Base-by-base conservation (phyloP, 30 jellyfish, hydroid and myxozoan genomes). In the Chironex yamaguchii region DNA sequence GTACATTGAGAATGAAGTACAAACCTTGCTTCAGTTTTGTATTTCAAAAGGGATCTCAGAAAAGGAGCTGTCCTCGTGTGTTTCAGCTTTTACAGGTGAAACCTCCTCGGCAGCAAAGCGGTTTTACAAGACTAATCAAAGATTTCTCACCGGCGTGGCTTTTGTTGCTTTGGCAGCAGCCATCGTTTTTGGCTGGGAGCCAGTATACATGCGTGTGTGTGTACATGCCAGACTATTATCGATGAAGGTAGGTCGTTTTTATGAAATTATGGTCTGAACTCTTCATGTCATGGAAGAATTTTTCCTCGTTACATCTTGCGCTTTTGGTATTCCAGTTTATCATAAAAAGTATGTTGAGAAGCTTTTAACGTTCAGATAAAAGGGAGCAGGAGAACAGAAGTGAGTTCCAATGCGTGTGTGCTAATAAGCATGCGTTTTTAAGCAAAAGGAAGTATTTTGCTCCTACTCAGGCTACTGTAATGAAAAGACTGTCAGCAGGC, bases 221-320 rank as follows among this genome's bases (percentile, higher is more conserved):
- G 90, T 86, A 0, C 96, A 86, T 30, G 90, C 89, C 13, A 86
- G 75, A 50, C 86, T 86, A 13, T 86, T 88, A 3, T 51, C 83
- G 3, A 73, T 86, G 90, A 86, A 86, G 96, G 96, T 86, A 65
- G 11, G 52, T 12, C 21, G n/a, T n/a, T n/a, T n/a, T n/a, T n/a
- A n/a, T n/a, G n/a, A n/a, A n/a, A n/a, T n/a, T n/a, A n/a, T n/a
- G n/a, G n/a, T n/a, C n/a, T n/a, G n/a, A n/a, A n/a, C n/a, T n/a
- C n/a, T n/a, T n/a, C n/a, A n/a, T n/a, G n/a, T n/a, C n/a, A n/a
- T n/a, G n/a, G n/a, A n/a, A n/a, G n/a, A n/a, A n/a, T n/a, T n/a
- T n/a, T n/a, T n/a, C n/a, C n/a, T n/a, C n/a, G n/a, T n/a, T n/a
- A n/a, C n/a, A n/a, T n/a, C n/a, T n/a, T n/a, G n/a, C n/a, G n/a